Conservation (phyloP, 2,888 invertebrate species). For the Scotopteryx bipunctaria region DNA sequence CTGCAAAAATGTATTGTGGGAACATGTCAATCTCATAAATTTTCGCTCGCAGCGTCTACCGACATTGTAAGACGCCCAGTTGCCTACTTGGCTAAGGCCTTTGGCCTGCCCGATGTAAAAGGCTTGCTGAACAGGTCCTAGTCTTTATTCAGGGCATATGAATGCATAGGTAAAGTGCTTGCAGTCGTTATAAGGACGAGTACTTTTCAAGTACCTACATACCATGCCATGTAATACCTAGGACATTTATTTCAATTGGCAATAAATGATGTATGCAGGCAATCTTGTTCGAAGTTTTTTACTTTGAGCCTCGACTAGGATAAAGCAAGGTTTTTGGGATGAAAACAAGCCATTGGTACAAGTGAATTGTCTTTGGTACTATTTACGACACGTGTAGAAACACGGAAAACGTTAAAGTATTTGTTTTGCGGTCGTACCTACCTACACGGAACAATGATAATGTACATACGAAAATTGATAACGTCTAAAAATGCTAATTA, state of each 20-base stretch:
- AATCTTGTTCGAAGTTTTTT: neutral
- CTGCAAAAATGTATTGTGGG: too few species aligned
- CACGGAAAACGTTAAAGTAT: too few species aligned
- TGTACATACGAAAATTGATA: neutral
- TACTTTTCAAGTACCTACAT: slow-evolving; percentile 7
- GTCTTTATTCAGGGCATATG: slow-evolving; percentile 4
- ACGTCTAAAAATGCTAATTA: slow-evolving; percentile 1
- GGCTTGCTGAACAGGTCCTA: too few species aligned
- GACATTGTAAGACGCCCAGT: too few species aligned
- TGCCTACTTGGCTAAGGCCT: too few species aligned
- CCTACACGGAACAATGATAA: too few species aligned
- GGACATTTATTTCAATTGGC: slow-evolving; percentile 16
- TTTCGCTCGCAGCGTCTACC: too few species aligned
- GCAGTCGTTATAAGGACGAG: slow-evolving; percentile 9
- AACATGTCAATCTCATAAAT: too few species aligned
- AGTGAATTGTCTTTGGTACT: too few species aligned
- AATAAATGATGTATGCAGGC: slow-evolving; percentile 1
- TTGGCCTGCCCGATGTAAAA: too few species aligned
- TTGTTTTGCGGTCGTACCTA: too few species aligned
- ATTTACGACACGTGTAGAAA: too few species aligned
- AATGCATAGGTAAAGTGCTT: slow-evolving; percentile 16
- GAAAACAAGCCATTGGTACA: neutral
- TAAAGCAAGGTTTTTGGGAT: neutral
- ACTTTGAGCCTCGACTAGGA: neutral
- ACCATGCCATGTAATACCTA: slow-evolving; percentile 8